Conservation (phyloP, 2,797 vertebrate species). For the Phyllotis vaccarum region DNA sequence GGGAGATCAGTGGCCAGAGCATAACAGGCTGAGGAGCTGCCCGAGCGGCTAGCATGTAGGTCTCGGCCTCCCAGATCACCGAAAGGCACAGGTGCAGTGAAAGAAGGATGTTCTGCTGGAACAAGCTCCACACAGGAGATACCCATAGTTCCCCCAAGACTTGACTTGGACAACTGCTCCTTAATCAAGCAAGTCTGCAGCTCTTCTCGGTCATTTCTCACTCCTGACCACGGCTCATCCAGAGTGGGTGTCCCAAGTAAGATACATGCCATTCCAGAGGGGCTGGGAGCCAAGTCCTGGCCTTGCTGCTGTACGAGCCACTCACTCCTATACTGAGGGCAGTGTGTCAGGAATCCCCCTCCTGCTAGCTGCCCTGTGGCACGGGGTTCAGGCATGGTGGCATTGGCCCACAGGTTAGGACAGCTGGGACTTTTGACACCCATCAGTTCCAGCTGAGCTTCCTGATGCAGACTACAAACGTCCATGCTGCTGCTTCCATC, state of each 20-base stretch:
- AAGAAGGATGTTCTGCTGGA: neutral
- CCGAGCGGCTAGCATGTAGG: neutral
- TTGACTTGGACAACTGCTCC: constrained; percentile 55
- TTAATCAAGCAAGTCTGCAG: neutral
- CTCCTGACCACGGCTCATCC: constrained; percentile 74
- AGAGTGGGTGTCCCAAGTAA: constrained; percentile 78
- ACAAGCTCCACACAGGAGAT: constrained; percentile 84
- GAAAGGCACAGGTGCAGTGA: neutral
- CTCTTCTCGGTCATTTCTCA: neutral
- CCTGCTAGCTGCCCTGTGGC: fast-evolving
- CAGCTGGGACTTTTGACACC: fast-evolving
- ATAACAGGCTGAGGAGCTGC: constrained; percentile 62
- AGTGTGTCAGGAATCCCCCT: neutral
- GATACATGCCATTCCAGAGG: neutral
- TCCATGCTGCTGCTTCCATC: fast-evolving
- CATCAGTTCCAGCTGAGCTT: neutral
- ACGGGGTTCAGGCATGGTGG: neutral
- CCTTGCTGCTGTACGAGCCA: fast-evolving
- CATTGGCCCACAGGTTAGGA: neutral
- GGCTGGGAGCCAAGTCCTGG: neutral
- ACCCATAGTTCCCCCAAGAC: neutral
- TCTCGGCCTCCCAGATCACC: neutral
- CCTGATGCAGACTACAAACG: fast-evolving
- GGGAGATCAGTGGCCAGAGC: constrained; percentile 69
- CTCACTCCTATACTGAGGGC: constrained; percentile 3